phyloP scores from a whole-genome alignment of 92 coral and sea anemone species.

The Porites rus region DNA sequence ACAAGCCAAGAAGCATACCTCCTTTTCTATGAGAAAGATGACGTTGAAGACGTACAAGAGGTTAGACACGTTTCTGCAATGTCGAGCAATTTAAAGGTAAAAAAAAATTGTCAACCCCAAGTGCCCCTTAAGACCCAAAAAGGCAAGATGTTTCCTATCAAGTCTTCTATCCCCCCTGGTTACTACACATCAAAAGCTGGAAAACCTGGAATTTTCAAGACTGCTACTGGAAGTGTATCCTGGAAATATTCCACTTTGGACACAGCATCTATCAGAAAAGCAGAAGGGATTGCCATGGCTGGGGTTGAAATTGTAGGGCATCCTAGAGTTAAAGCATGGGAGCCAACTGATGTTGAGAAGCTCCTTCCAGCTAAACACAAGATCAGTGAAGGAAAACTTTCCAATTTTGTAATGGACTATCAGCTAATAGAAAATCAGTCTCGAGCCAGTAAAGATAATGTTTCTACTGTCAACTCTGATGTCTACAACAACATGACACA shows the following conservation, averaged over 20 bases:
- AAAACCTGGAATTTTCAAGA: neutral
- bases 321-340: conserved; percentile 55
- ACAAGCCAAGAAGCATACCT: too few relatives aligned
- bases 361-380: conserved; percentile 51
- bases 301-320: conserved; percentile 21
- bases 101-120: neutral
- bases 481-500: conserved; percentile 33
- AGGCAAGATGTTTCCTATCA: conserved; percentile 19
- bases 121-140: neutral
- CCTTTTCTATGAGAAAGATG: too few relatives aligned
- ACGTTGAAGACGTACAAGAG: too few relatives aligned
- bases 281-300: conserved; percentile 5
- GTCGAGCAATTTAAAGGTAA: too few relatives aligned
- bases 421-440: conserved; percentile 36
- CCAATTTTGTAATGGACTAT: conserved; percentile 54
- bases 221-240: too few relatives aligned
- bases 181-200: conserved; percentile 30
- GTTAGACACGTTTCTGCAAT: neutral
- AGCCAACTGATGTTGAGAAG: neutral
- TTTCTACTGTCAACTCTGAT: too few relatives aligned
- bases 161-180: conserved; percentile 38
- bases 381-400: conserved; percentile 39
- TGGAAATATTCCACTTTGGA: too few relatives aligned
- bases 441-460: too few relatives aligned
- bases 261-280: too few relatives aligned